phyloP scores from a whole-genome alignment of 1,140 invertebrate species.

The Eupristina koningsbergeri region DNA sequence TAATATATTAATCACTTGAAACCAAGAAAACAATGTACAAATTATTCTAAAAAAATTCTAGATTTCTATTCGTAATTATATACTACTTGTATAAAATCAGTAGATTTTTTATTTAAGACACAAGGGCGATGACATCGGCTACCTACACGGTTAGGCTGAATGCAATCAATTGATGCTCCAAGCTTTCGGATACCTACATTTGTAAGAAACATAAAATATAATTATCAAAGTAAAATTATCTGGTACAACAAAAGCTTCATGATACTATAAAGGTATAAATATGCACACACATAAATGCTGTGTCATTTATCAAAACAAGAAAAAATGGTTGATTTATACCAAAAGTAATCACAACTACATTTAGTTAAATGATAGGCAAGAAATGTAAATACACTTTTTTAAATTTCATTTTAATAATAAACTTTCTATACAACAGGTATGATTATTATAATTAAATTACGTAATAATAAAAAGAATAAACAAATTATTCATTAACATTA shows the following conservation, averaged over 20 bases:
- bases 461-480: no score
- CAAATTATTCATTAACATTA: no score
- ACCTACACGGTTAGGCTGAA: background rate
- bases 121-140: background rate
- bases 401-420: background rate
- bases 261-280: background rate
- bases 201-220: slow-evolving; percentile 10
- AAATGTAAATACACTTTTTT: background rate
- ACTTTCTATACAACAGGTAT: background rate
- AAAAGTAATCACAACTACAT: background rate
- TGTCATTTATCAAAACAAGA: slow-evolving; percentile 25
- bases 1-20: background rate
- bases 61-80: background rate
- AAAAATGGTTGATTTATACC: background rate
- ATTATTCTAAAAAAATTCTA: background rate
- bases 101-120: background rate
- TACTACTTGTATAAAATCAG: background rate
- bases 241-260: background rate
- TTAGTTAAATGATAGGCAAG: background rate
- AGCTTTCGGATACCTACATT: background rate
- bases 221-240: slow-evolving; percentile 15
- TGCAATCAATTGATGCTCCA: background rate
- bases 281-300: background rate
- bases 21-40: background rate
- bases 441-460: no score